phyloP scores from a whole-genome alignment of 1,140 invertebrate genomes.

The Trypoxylus dichotomus region DNA sequence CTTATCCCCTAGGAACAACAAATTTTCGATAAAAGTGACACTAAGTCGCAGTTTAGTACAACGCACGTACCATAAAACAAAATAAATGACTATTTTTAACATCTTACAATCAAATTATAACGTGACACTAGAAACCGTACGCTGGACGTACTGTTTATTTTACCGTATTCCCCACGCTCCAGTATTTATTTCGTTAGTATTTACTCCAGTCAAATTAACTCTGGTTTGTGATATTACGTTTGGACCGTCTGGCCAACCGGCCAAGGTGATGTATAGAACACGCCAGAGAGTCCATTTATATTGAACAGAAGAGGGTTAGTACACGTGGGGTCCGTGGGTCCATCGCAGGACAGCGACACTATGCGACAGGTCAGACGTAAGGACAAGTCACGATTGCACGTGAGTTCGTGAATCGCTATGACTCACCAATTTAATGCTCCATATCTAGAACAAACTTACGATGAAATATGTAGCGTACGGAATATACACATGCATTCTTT shows the following conservation, averaged over 20 bases:
- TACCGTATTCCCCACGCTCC: too few relatives aligned
- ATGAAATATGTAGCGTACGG: too few relatives aligned
- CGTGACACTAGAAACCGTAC: neutral
- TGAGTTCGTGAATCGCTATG: slow-evolving; percentile 11
- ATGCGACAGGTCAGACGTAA: neutral
- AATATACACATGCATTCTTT: neutral
- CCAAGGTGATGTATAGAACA: neutral
- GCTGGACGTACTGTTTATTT: too few relatives aligned
- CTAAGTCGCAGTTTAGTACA: neutral
- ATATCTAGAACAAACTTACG: neutral
- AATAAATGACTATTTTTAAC: neutral
- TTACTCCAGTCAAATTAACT: too few relatives aligned
- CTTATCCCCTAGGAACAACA: neutral
- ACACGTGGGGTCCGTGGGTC: neutral
- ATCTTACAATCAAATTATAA: neutral
- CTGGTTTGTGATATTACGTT: neutral
- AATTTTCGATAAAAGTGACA: neutral
- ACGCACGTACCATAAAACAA: neutral
- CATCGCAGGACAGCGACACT: neutral
- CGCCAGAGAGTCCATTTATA: slow-evolving; percentile 7
- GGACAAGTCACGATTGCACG: slow-evolving; percentile 11
- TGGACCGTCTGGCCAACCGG: neutral
- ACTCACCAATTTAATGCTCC: neutral
- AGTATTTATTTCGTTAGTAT: too few relatives aligned
- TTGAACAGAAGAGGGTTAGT: neutral